Base-by-base conservation (phyloP, 1,140 invertebrate genomes). In the Drosophila dunni region DNA sequence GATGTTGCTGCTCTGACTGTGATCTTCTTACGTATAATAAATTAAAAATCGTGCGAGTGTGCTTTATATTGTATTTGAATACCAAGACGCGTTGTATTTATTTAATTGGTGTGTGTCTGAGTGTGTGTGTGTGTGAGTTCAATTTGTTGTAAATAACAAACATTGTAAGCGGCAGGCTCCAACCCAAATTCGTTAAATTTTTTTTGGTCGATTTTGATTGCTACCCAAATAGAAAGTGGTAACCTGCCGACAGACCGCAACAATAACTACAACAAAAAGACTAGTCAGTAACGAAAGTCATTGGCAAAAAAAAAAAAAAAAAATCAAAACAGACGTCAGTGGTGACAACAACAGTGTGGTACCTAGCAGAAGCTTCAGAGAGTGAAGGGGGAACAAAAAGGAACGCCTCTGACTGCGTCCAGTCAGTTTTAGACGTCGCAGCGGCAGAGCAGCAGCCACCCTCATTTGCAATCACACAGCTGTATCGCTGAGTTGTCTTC, bases 271-370 rank as follows among this genome's bases (percentile, higher is more conserved):
- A 56, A 44, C 53, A 62, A 48, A 62, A 56, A 62, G 69, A 69
- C n/a, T 10, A 51, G n/a, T 29, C 54, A 71, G 15, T n/a, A 46
- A 44, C 40, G 40, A 67, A 62, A 74, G 54, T 60, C 33, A 72
- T 68, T 73, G 50, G 70, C 70, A 73, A 69, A 67, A 76, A 83
- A 74, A 74, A 73, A 71, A 86, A 86, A 73, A 69, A 67, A 76
- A 83, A 74, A 74, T 76, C 75, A 86, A 86, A 86, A 71, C 79
- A 61, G 66, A 76, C 80, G 74, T 77, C 67, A 58, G 50, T 53
- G 33, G 24, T 38, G 56, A 67, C 63, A 61, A 45, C 56, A 24
- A 24, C 33, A 15, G 15, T 7, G 38, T 11, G 10, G 20, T n/a
- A 15, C 24, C 24, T 0, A 29, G n/a, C 57, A 40, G 36, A 17